Evolutionary conservation across 2,888 invertebrate species (phyloP).

Genomic region (Xylocampa areola): DNA sequence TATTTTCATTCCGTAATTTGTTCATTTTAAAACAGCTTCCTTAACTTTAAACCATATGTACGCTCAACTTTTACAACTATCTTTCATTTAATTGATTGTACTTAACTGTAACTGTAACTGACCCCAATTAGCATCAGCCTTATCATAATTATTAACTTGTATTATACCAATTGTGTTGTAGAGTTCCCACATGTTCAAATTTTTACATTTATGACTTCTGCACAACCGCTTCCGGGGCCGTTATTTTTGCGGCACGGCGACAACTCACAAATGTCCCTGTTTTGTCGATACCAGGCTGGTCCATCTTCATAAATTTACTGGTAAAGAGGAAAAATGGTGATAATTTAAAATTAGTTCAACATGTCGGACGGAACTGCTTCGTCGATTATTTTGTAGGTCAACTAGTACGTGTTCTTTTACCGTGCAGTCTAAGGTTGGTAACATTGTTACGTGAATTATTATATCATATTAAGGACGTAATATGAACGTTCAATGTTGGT

Average conservation of each 20-base stretch:
- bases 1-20: too few species aligned
- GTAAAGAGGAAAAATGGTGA: conserved; percentile 26
- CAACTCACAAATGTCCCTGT: neutral
- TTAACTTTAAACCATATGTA: too few species aligned
- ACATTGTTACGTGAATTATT: conserved; percentile 33
- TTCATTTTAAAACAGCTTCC: too few species aligned
- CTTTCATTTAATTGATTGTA: too few species aligned
- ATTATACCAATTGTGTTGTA: too few species aligned
- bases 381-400: conserved; percentile 59
- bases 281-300: neutral
- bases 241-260: conserved; percentile 1
- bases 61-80: too few species aligned
- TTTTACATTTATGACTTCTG: neutral
- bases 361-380: conserved; percentile 32
- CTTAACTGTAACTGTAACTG: too few species aligned
- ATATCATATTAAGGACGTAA: conserved; percentile 44
- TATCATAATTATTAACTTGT: too few species aligned
- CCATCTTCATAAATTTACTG: neutral
- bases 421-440: conserved; percentile 41
- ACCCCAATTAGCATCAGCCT: too few species aligned
- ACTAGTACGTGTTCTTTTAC: conserved; percentile 63
- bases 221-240: neutral
- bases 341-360: conserved; percentile 44
- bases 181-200: too few species aligned
- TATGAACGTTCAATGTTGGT: conserved; percentile 17